phyloP scores from a whole-genome alignment of 2,797 vertebrate genomes.

The Crypturellus tataupa region DNA sequence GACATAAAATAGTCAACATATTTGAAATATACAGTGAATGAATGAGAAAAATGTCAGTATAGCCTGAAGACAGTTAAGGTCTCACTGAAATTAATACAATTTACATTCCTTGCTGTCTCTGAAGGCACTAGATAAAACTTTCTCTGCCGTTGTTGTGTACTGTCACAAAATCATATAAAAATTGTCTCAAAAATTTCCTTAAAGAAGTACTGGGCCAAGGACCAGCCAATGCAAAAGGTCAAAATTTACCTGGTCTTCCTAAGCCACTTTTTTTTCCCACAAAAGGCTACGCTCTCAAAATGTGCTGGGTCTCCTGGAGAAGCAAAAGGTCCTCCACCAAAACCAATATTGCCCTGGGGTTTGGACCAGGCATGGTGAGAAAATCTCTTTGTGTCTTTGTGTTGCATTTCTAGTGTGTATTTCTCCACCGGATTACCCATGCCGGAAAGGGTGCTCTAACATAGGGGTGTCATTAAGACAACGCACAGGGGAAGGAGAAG shows the following conservation, averaged over 20 bases:
- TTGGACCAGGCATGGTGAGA: neutral
- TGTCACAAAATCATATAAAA: neutral
- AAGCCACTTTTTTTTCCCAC: neutral
- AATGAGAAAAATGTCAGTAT: conserved; percentile 41
- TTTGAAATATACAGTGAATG: conserved; percentile 22
- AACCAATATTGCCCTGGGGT: neutral
- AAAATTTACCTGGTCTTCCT: neutral
- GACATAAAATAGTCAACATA: neutral
- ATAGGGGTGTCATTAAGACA: neutral
- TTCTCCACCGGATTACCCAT: neutral
- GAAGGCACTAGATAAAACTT: neutral
- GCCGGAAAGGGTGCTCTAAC: neutral
- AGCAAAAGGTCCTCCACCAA: neutral
- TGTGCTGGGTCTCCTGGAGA: neutral
- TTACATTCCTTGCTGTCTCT: neutral
- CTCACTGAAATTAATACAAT: conserved; percentile 9
- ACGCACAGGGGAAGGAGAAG: neutral
- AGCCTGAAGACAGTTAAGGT: conserved; percentile 12
- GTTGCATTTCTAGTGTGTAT: neutral
- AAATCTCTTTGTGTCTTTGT: neutral
- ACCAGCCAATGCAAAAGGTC: neutral
- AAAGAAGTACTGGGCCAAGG: neutral
- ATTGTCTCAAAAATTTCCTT: neutral
- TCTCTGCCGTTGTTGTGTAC: neutral
- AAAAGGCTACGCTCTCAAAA: neutral